Conservation (phyloP, 1,140 invertebrate species). For the Hyles vespertilio region DNA sequence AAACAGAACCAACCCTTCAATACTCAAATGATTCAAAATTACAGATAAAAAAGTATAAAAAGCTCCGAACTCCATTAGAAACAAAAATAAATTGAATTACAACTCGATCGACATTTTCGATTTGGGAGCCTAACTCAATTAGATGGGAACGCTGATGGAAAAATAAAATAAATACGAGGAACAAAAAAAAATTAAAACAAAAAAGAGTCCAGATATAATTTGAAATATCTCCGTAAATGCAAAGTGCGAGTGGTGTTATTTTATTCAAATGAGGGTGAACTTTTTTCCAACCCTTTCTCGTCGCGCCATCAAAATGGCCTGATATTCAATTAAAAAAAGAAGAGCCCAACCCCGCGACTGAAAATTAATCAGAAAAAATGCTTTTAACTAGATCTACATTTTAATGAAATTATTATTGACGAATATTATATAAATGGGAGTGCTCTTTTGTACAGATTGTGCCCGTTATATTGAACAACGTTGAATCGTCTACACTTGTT, state of each 20-base stretch:
- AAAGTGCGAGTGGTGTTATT: slow-evolving; percentile 75
- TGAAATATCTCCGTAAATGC: slow-evolving; percentile 76
- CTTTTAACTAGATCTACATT: slow-evolving; percentile 76
- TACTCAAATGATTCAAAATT: slow-evolving; percentile 58
- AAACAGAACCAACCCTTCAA: slow-evolving; percentile 37
- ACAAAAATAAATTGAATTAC: slow-evolving; percentile 76
- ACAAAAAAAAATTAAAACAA: slow-evolving; percentile 70
- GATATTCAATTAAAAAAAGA: slow-evolving; percentile 76
- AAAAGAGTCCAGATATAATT: slow-evolving; percentile 75
- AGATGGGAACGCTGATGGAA: slow-evolving; percentile 70
- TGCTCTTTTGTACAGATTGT: slow-evolving; percentile 55
- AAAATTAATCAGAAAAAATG: slow-evolving; percentile 76
- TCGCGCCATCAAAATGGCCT: slow-evolving; percentile 73
- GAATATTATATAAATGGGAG: slow-evolving; percentile 65
- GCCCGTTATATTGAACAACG: slow-evolving; percentile 21
- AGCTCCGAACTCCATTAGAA: slow-evolving; percentile 71
- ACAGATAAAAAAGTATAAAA: slow-evolving; percentile 58
- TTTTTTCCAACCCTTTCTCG: slow-evolving; percentile 71
- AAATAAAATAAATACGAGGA: slow-evolving; percentile 73
- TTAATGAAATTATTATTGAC: slow-evolving; percentile 76
- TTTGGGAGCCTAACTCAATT: slow-evolving; percentile 73
- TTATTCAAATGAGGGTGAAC: slow-evolving; percentile 75
- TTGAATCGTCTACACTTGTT: slow-evolving; percentile 5
- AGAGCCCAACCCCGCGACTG: slow-evolving; percentile 65
- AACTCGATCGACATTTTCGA: slow-evolving; percentile 75